Base-by-base conservation (phyloP, 2,797 vertebrate species). In the Adelosebastes latens region DNA sequence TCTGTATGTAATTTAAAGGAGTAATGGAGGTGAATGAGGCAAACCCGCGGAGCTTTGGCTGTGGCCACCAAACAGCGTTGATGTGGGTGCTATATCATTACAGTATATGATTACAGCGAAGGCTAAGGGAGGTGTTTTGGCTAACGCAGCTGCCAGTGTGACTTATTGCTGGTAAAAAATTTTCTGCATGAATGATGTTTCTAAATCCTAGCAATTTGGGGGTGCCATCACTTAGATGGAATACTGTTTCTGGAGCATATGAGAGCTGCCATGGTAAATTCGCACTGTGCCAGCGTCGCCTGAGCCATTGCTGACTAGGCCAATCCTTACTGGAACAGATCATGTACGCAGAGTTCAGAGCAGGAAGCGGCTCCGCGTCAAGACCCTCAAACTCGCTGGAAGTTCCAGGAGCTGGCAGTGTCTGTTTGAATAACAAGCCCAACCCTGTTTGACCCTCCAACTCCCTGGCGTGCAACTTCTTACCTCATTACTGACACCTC, bases 401-500 rank as follows among this genome's bases (percentile, higher is more conserved):
- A 80, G 80, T 64, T 64, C 34, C 60, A 9, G 2, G 75, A 71
- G 66, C 85, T 88, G 85, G 58, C 72, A 86, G 75, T 18, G 69
- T 86, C 79, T 76, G 82, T 89, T 84, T 82, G 61, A 81, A 92
- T 89, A 94, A 90, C 90, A 92, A 82, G 29, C 79, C 85, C 78
- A 74, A 75, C 89, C 92, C 89, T 34, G 77, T 72, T 77, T 88
- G 91, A 92, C 87, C 91, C 83, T 61, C 36, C 22, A 49, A 46
- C 49, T 88, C 89, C 88, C 91, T 58, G 53, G 78, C 4, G 87
- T 36, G 42, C 56, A 71, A 72, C 87, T 89, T 89, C 89, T 92
- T 92, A 88, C 88, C 91, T 93, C 86, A 89, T 87, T 77, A 66
- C 83, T 92, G 88, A 92, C 91, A 89, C 81, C 84, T 83, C 36